Evolutionary conservation across 1,140 invertebrate genomes (phyloP).

Genomic region (Branchinecta lindahli): DNA sequence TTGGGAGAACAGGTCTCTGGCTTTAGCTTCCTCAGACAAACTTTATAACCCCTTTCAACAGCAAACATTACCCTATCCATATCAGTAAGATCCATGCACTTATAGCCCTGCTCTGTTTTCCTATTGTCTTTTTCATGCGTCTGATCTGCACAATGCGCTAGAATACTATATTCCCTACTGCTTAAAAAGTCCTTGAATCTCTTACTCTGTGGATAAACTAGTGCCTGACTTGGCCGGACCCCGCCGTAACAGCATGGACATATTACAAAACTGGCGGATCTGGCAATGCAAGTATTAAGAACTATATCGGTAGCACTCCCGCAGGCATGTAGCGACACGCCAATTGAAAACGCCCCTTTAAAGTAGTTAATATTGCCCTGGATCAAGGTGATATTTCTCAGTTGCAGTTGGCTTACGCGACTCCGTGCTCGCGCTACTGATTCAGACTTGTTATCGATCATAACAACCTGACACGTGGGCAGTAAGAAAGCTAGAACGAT

Average conservation of each 20-base stretch:
- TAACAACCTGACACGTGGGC: constrained; percentile 52
- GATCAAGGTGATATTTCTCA: constrained; percentile 61
- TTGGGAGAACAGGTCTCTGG: constrained; percentile 75
- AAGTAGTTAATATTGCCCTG: constrained; percentile 80
- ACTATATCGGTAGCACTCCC: constrained; percentile 87
- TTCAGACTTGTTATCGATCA: constrained; percentile 85
- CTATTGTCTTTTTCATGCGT: constrained; percentile 53
- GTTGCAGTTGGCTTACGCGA: constrained; percentile 46
- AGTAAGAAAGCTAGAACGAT: constrained; percentile 64
- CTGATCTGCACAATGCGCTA: constrained; percentile 79
- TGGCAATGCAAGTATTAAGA: constrained; percentile 52
- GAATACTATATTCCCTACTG: constrained; percentile 52
- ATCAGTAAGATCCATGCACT: constrained; percentile 76
- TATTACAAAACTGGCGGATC: constrained; percentile 63
- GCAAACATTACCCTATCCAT: constrained; percentile 61
- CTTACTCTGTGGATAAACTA: constrained; percentile 50
- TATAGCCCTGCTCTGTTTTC: constrained; percentile 52
- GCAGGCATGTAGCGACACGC: constrained; percentile 78
- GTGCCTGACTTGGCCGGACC: constrained; percentile 45
- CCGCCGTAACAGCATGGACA: constrained; percentile 94
- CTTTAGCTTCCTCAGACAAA: constrained; percentile 53
- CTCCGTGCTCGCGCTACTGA: constrained; percentile 57
- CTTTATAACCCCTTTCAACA: constrained; percentile 52
- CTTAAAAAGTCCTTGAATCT: constrained; percentile 36
- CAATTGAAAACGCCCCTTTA: constrained; percentile 55